phyloP scores from a whole-genome alignment of 2,113 vertebrate species.

The Hyaena hyaena region DNA sequence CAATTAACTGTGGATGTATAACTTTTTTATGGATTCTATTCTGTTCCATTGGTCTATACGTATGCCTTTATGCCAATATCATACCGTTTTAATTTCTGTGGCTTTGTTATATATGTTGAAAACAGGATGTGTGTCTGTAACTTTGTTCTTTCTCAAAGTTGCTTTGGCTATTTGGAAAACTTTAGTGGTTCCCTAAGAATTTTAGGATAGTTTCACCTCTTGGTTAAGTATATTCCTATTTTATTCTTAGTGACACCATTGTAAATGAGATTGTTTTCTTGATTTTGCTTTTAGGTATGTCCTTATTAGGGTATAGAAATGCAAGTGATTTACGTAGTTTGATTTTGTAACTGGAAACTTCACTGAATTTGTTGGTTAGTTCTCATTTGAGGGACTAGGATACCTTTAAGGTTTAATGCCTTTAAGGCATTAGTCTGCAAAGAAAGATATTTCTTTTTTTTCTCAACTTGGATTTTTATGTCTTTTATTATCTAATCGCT shows the following conservation, averaged over 20 bases:
- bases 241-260: not conserved
- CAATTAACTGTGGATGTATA: not conserved
- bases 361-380: not conserved
- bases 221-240: not conserved
- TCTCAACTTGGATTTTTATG: not conserved
- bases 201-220: not conserved
- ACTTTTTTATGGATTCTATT: not conserved
- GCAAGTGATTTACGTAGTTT: not conserved
- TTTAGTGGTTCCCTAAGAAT: not conserved
- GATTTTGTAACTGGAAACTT: not conserved
- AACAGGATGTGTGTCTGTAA: not conserved
- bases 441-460: not conserved
- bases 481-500: not conserved
- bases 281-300: not conserved
- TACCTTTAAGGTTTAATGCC: not conserved
- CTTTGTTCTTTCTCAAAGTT: not conserved
- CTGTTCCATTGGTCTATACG: not conserved
- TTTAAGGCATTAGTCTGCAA: not conserved
- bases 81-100: not conserved
- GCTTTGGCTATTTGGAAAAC: not conserved
- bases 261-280: not conserved
- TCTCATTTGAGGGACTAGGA: not conserved
- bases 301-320: not conserved
- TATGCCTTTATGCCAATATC: not conserved
- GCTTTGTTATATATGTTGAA: not conserved